Evolutionary conservation across 1,140 invertebrate genomes (phyloP), one percentile per base, ranked within the genome.

Genomic region (Ridgeia piscesae): DNA sequence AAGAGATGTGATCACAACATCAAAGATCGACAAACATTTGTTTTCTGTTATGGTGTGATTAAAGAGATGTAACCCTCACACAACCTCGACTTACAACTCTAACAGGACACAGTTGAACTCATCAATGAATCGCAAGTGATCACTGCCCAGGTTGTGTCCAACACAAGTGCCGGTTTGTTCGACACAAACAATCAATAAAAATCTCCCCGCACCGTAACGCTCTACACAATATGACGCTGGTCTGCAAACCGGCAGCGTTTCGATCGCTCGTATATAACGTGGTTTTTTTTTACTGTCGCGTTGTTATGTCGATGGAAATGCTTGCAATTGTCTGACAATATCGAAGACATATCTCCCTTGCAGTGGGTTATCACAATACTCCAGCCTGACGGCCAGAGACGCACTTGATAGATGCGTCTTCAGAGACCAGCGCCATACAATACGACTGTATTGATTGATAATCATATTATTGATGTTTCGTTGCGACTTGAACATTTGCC

Each of bases 401-500:
- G 11, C 11, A 77, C 11, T 27, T 77, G 58, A 77, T 31, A 0
- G 58, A 77, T 77, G 58, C 27, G 58, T 77, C 58, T 77, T 77
- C 58, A 77, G 58, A 77, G 58, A 77, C 58, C 17, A 21, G 11
- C 58, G 17, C 27, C 58, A 21, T 21, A 77, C 58, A 4, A 77
- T 21, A 21, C 58, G 58, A 0, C 6, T 17, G 27, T 77, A 77
- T 77, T 77, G 58, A 77, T 77, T 77, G 58, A 77, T 77, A 77
- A 8, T 77, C 58, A 77, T 77, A 77, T 14, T 77, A 77, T 77
- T 77, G 58, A 77, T 77, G 58, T 77, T 77, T 77, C 27, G 27
- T 77, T 31, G 89, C 89, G 89, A 35, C 34, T 31, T 91, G 34
- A 91, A 35, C 89, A 91, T 91, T 91, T 91, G 89, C 33, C 9